Conservation (phyloP, 2,888 invertebrate genomes). For the Subacronicta megacephala region DNA sequence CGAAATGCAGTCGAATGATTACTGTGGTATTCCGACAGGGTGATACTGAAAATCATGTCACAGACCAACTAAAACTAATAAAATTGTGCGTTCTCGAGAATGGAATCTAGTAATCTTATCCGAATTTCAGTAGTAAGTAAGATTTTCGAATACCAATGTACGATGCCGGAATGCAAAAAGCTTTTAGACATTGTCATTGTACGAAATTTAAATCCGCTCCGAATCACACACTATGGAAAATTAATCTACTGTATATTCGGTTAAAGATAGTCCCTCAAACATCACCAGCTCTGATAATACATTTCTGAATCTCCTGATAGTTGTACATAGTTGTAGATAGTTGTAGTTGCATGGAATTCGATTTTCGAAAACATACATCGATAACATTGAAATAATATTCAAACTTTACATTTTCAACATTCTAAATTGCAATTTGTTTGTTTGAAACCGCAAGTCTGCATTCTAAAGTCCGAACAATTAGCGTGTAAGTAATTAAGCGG, state of each 20-base stretch:
- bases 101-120: conserved; percentile 30
- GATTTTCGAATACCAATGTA: background rate
- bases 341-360: too few relatives aligned
- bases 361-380: too few relatives aligned
- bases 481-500: conserved; percentile 77
- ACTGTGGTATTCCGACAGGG: conserved; percentile 11
- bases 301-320: too few relatives aligned
- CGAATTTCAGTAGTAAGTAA: conserved; percentile 9
- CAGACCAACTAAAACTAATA: conserved; percentile 24
- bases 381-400: conserved; percentile 22
- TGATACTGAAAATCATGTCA: conserved; percentile 21
- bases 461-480: conserved; percentile 75
- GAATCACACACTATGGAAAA: too few relatives aligned
- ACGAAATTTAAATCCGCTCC: too few relatives aligned
- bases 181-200: too few relatives aligned
- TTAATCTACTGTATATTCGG: too few relatives aligned
- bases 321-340: too few relatives aligned
- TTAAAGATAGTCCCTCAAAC: too few relatives aligned
- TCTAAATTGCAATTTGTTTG: conserved; percentile 46
- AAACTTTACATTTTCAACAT: conserved; percentile 30
- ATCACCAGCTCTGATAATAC: too few relatives aligned
- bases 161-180: too few relatives aligned
- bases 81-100: background rate
- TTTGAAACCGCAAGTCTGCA: conserved; percentile 48
- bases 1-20: conserved; percentile 24